Evolutionary conservation across 2,888 invertebrate species (phyloP).

Genomic region (Pterostichus niger): DNA sequence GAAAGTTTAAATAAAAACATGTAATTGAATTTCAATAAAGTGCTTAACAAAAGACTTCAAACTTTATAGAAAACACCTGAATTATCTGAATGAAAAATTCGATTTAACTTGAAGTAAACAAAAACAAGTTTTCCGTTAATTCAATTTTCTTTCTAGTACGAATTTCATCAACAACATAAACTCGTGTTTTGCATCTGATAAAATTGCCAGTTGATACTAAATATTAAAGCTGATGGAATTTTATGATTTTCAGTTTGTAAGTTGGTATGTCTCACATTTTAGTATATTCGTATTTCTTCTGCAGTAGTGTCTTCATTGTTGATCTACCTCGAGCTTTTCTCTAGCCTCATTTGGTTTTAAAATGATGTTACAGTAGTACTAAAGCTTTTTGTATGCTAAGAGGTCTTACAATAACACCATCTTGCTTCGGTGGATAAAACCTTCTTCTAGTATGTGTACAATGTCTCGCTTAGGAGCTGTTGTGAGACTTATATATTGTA

Average conservation of each 20-base stretch:
- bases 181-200: slow-evolving; percentile 17
- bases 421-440: slow-evolving; percentile 26
- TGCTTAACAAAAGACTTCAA: background rate
- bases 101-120: slow-evolving; percentile 45
- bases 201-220: slow-evolving; percentile 5
- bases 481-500: slow-evolving; percentile 22
- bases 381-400: slow-evolving; percentile 60
- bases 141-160: slow-evolving; percentile 26
- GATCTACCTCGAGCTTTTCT: slow-evolving; percentile 58
- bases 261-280: slow-evolving; percentile 52
- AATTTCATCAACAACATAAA: slow-evolving; percentile 50
- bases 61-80: slow-evolving; percentile 45
- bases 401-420: slow-evolving; percentile 59
- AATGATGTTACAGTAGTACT: slow-evolving; percentile 60
- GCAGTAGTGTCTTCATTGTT: slow-evolving; percentile 58
- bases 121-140: slow-evolving; percentile 28
- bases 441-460: background rate
- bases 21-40: slow-evolving; percentile 31
- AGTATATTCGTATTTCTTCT: slow-evolving; percentile 21
- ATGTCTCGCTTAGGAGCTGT: slow-evolving; percentile 9
- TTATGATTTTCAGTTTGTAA: slow-evolving; percentile 19
- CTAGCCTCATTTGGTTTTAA: slow-evolving; percentile 65
- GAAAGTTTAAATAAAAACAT: slow-evolving; percentile 2
- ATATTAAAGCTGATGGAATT: background rate
- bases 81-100: slow-evolving; percentile 28